phyloP scores from a whole-genome alignment of 2,888 invertebrate genomes.

The Folsomia candida region DNA sequence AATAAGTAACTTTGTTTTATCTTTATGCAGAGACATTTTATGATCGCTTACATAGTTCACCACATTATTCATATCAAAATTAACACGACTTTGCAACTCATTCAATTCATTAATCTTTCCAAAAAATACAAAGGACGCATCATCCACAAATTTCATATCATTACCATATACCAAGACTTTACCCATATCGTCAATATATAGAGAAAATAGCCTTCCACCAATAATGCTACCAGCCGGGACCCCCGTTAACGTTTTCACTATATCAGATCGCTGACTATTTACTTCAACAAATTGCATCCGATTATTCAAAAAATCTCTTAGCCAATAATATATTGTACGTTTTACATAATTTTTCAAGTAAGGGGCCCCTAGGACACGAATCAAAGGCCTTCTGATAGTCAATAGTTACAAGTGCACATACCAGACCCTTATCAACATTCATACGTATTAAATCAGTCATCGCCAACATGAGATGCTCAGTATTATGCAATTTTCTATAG shows the following conservation, averaged over 20 bases:
- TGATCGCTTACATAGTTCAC: not conserved
- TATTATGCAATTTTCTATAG: too few species aligned
- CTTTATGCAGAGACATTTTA: not conserved
- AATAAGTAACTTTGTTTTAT: constrained; percentile 17
- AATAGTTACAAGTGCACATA: constrained; percentile 18
- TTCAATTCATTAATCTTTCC: not conserved
- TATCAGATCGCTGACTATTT: not conserved
- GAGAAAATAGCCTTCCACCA: constrained; percentile 8
- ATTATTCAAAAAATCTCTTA: constrained; percentile 6
- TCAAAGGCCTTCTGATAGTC: constrained; percentile 23
- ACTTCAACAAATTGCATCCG: constrained; percentile 22
- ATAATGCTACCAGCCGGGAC: constrained; percentile 14
- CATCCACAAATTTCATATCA: constrained; percentile 13
- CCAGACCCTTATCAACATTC: constrained; percentile 8
- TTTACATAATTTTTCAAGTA: constrained; percentile 14
- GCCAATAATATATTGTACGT: constrained; percentile 18
- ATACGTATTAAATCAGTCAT: constrained; percentile 13
- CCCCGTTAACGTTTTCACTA: not conserved
- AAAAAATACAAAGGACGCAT: constrained; percentile 9
- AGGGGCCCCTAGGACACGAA: constrained; percentile 6
- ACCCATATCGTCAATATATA: constrained; percentile 16
- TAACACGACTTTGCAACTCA: not conserved
- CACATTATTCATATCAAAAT: constrained; percentile 10
- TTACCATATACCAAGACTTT: not conserved
- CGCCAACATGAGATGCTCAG: constrained; percentile 20